A percentile compares a stretch with the other conserved stretches of the same genome.
phyloP scores from a whole-genome alignment of 2,113 vertebrate genomes.

The Cepphus grylle region DNA sequence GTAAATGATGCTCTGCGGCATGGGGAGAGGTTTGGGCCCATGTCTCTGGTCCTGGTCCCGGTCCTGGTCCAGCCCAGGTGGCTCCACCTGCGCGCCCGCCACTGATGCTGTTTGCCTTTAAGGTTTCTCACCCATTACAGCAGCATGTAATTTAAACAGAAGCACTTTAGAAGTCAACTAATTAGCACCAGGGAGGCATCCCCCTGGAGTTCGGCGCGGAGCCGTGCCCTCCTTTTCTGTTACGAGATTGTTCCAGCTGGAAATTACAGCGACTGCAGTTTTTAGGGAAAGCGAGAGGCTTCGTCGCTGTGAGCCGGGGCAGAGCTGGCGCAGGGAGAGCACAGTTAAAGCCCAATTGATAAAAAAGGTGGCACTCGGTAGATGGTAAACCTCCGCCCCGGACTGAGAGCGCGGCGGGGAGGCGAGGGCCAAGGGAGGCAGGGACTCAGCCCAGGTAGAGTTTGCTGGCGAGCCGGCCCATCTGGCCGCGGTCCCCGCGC shows the following conservation, averaged over 20 bases:
- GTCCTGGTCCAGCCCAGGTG: neutral
- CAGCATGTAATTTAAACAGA: constrained; percentile 61
- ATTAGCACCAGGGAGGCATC: constrained; percentile 74
- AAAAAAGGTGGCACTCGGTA: neutral
- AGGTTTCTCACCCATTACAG: constrained; percentile 37
- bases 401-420: neutral
- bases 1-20: neutral
- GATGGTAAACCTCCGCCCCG: neutral
- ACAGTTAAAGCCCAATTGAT: neutral
- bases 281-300: neutral
- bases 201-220: constrained; percentile 71
- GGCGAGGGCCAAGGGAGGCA: neutral
- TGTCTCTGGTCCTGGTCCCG: neutral
- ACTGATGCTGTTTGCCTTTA: neutral
- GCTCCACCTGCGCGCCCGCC: neutral
- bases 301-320: neutral
- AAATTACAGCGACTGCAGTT: constrained; percentile 18
- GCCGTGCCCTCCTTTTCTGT: constrained; percentile 64
- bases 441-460: neutral
- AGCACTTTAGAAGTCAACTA: constrained; percentile 68
- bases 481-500: neutral
- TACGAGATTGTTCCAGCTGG: constrained; percentile 23
- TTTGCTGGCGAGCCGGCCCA: neutral
- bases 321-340: neutral
- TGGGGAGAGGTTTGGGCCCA: neutral